These are phyloP conservation scores for Morone saxatilis DNA, from an alignment of 2,113 vertebrate genomes.

Conservation along the genomic window DNA sequence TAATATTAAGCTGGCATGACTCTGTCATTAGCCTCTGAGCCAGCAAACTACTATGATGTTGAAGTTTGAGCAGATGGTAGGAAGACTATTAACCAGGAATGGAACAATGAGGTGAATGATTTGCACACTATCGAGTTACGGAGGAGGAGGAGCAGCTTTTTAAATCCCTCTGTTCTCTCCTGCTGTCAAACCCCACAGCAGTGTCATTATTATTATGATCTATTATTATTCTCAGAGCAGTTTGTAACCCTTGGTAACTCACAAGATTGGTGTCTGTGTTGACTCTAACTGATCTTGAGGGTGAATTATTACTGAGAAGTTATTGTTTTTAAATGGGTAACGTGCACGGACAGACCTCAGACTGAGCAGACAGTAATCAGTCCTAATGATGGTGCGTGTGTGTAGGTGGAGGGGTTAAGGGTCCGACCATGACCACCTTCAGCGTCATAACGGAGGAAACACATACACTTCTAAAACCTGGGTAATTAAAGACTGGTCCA, in stretches of 20 bases:
- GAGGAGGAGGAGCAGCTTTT: slow-evolving; percentile 62
- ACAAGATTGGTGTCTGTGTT: slow-evolving; percentile 21
- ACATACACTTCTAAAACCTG: neutral
- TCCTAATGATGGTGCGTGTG: neutral
- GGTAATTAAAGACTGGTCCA: neutral
- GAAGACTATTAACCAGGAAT: slow-evolving; percentile 50
- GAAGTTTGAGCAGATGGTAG: slow-evolving; percentile 67
- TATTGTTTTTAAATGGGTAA: slow-evolving; percentile 15
- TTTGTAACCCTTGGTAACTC: slow-evolving; percentile 50
- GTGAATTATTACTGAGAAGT: slow-evolving; percentile 1
- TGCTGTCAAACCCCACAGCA: slow-evolving; percentile 57
- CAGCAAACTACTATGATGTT: slow-evolving; percentile 44
- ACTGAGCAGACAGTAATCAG: neutral
- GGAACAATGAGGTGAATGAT: slow-evolving; percentile 69
- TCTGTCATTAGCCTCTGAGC: slow-evolving; percentile 47
- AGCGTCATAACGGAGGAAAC: neutral
- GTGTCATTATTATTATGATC: slow-evolving; percentile 57
- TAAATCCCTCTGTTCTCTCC: slow-evolving; percentile 52
- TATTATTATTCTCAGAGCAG: slow-evolving; percentile 45
- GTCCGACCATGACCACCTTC: neutral
- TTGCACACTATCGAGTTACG: slow-evolving; percentile 55
- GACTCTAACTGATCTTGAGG: slow-evolving; percentile 7
- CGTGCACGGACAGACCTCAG: neutral
- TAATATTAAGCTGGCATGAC: slow-evolving; percentile 32
- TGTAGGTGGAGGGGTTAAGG: no score